phyloP scores from a whole-genome alignment of 2,113 vertebrate species.

The Uria aalge region DNA sequence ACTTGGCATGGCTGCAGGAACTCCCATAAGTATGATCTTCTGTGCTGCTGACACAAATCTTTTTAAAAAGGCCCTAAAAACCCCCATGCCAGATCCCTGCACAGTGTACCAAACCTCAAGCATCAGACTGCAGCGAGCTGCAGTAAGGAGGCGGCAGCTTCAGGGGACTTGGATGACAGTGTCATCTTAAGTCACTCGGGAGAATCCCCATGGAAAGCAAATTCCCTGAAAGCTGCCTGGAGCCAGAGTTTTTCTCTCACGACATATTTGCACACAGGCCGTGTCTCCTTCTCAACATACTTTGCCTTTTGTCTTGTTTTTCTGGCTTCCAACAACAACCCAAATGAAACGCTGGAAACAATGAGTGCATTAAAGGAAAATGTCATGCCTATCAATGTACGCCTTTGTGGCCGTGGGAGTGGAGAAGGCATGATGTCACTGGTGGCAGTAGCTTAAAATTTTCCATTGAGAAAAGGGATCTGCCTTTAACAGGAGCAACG shows the following conservation, averaged over 20 bases:
- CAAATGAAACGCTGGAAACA: slow-evolving; percentile 61
- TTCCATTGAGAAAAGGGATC: slow-evolving; percentile 71
- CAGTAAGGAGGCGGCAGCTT: neutral
- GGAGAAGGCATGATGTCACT: slow-evolving; percentile 57
- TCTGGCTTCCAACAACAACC: slow-evolving; percentile 48
- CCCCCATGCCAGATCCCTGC: neutral
- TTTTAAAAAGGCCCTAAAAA: neutral
- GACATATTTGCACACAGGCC: neutral
- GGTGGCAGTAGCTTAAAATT: slow-evolving; percentile 62
- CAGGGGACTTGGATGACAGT: neutral
- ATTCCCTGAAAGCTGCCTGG: neutral
- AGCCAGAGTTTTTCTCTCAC: neutral
- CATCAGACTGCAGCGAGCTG: neutral
- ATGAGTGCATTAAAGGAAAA: slow-evolving; percentile 70
- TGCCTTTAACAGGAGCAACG: slow-evolving; percentile 41
- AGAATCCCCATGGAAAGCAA: neutral
- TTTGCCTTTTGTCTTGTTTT: slow-evolving; percentile 45
- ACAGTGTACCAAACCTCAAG: neutral
- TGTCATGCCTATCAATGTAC: slow-evolving; percentile 62
- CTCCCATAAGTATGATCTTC: neutral
- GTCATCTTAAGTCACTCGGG: neutral
- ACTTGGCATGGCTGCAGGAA: neutral
- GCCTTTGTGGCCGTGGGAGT: slow-evolving; percentile 60
- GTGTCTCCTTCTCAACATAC: slow-evolving; percentile 8
- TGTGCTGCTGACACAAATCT: neutral